Evolutionary conservation across 1,140 invertebrate species (phyloP), one percentile per base, ranked within the genome.

Genomic region (Brachionus plicatilis): DNA sequence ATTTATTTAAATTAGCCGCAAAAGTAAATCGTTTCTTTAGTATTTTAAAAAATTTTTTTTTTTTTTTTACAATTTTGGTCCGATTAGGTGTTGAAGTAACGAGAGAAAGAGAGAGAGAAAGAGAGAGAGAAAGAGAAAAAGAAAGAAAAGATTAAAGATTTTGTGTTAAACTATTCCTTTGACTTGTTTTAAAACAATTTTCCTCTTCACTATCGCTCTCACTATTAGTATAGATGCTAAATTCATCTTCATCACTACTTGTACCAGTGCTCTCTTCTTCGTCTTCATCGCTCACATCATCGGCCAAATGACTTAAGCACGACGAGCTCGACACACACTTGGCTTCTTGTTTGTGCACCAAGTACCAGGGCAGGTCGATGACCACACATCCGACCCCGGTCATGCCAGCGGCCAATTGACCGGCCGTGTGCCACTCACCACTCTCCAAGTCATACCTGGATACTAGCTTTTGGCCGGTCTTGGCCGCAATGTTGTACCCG

Each of bases 401-500:
- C 78, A 89, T 86, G 85, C 89, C 89, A 12, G 88, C 86, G 3
- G 88, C 87, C 80, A 90, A 79, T 4, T 88, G 88, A 29, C 89
- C 89, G n/a, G 89, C 87, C 14, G 88, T 89, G 72, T 89, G 88
- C 89, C 89, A 90, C n/a, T 88, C 88, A 1, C 88, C 88, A 8
- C 87, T 88, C 66, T 87, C 87, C 37, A 89, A 85, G 85, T 90
- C 89, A 86, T 88, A 90, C 20, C 87, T 85, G 12, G 88, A 89
- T 1, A 89, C 88, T 53, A 89, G 85, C 84, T 89, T 89, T 84
- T 90, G 89, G 27, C 89, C 89, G n/a, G 88, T 89, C 85, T 90
- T 90, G 43, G 89, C 89, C 72, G 89, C 88, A 53, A 90, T 89
- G 85, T 90, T 90, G 85, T 89, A 90, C 3, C 89, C 89, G 20